Evolutionary conservation across 2,888 invertebrate genomes (phyloP).

Genomic region (Agonopterix subpropinquella): DNA sequence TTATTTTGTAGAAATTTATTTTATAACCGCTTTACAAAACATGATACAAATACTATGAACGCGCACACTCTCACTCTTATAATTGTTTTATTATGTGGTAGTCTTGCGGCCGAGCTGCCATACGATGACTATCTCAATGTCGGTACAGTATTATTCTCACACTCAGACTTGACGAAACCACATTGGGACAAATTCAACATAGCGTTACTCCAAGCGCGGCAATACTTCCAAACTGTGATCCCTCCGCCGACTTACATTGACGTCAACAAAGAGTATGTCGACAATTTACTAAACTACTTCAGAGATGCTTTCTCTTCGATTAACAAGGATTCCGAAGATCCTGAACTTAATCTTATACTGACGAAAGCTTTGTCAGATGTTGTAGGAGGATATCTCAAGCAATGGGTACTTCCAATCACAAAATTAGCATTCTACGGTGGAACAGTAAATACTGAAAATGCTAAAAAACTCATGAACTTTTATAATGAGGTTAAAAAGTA

Average conservation of each 20-base stretch:
- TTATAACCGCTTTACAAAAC: conserved; percentile 33
- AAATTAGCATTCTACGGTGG: conserved; percentile 79
- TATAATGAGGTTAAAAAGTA: conserved; percentile 75
- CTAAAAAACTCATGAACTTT: conserved; percentile 70
- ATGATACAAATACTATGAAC: conserved; percentile 26
- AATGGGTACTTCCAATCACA: conserved; percentile 75
- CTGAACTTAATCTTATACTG: conserved; percentile 31
- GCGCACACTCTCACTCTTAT: conserved; percentile 21
- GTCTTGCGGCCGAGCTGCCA: too few relatives aligned
- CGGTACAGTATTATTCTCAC: conserved; percentile 50
- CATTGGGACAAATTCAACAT: conserved; percentile 38
- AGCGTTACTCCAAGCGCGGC: conserved; percentile 39
- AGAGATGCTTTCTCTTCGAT: conserved; percentile 32
- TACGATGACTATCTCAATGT: conserved; percentile 30
- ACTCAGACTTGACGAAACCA: conserved; percentile 26
- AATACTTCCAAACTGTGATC: conserved; percentile 41
- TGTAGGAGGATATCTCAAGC: conserved; percentile 77
- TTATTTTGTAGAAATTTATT: conserved; percentile 50
- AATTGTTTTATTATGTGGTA: conserved; percentile 8
- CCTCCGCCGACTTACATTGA: conserved; percentile 30
- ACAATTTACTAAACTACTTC: conserved; percentile 37
- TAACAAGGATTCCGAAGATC: conserved; percentile 28
- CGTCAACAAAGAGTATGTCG: conserved; percentile 35
- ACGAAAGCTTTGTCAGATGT: conserved; percentile 61
- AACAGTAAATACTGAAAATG: conserved; percentile 68